Base-by-base conservation (phyloP, 2,113 vertebrate genomes). In the Pyrgilauda ruficollis region DNA sequence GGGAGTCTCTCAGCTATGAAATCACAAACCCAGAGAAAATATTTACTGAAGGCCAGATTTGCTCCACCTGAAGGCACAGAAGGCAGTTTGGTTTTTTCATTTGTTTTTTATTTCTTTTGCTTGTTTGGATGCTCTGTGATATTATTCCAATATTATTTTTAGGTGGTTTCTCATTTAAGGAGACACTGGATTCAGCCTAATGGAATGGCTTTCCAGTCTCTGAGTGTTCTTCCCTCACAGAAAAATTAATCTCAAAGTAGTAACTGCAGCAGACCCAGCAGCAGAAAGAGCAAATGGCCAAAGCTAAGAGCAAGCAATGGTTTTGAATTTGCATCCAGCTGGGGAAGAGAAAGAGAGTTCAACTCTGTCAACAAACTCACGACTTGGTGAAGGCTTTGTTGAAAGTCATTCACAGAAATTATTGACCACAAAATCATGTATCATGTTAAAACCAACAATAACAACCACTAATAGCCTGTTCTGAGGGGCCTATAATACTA, bases 71-170 rank as follows among this genome's bases (percentile, higher is more conserved):
- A 95, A 91, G 81, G 89, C 67, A 90, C 63, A 87, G 66, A 63
- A 90, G 46, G 75, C 50, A 91, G 55, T 31, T 82, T 90, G 72
- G 11, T 95, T 85, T 74, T 79, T 95, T 91, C 35, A 61, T 84
- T 91, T 41, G 11, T 20, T 86, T 82, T 90, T 83, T 64, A 39
- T 75, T 87, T 76, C 76, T 91, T 93, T 69, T 75, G 27, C 61
- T 91, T 95, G 70, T 96, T 96, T 89, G 84, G 89, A 91, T 89
- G 66, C 63, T 89, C 67, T 94, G 53, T 89, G 84, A 62, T 91
- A 90, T 53, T 90, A 87, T 85, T 90, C 50, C 84, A 94, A 4
- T 58, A 68, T 55, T 62, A 66, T 76, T 94, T 88, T 77, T 66
- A 87, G 90, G 55, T 35, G 37, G 31, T 88, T 94, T 93, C 55